These are phyloP conservation scores for Drosophila aff. DNA, from an alignment of 1,140 invertebrate genomes.

Conservation along the genomic window DNA sequence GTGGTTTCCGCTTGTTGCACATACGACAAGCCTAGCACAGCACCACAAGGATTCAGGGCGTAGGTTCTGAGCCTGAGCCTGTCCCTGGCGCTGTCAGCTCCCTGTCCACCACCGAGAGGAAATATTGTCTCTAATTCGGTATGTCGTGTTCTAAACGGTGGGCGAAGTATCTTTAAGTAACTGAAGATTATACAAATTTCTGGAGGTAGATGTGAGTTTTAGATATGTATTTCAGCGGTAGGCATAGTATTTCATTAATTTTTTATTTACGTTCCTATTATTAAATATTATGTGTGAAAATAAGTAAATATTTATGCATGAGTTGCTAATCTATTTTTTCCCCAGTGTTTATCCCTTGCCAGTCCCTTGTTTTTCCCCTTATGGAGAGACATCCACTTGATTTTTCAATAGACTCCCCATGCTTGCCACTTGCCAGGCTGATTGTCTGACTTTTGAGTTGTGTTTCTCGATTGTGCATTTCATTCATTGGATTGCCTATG, in stretches of 20 bases:
- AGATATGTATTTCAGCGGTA: no score
- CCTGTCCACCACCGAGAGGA: not conserved
- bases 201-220: no score
- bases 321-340: no score
- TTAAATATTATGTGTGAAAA: not conserved
- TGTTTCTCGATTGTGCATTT: slow-evolving; percentile 11
- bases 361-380: not conserved
- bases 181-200: not conserved
- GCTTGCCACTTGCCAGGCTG: slow-evolving; percentile 23
- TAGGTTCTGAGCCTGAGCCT: not conserved
- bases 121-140: not conserved
- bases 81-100: slow-evolving; percentile 11
- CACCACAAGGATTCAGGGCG: slow-evolving; percentile 17
- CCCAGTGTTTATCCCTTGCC: not conserved
- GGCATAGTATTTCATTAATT: no score
- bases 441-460: slow-evolving; percentile 28
- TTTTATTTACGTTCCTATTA: no score
- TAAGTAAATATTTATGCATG: not conserved
- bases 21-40: slow-evolving; percentile 25
- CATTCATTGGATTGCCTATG: slow-evolving; percentile 4
- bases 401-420: slow-evolving; percentile 45
- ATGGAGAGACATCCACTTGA: slow-evolving; percentile 14
- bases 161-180: no score
- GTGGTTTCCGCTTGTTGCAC: slow-evolving; percentile 61
- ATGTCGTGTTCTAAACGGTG: no score